Evolutionary conservation across 2,113 vertebrate genomes (phyloP).

Genomic region (Aspidoscelis tigris): DNA sequence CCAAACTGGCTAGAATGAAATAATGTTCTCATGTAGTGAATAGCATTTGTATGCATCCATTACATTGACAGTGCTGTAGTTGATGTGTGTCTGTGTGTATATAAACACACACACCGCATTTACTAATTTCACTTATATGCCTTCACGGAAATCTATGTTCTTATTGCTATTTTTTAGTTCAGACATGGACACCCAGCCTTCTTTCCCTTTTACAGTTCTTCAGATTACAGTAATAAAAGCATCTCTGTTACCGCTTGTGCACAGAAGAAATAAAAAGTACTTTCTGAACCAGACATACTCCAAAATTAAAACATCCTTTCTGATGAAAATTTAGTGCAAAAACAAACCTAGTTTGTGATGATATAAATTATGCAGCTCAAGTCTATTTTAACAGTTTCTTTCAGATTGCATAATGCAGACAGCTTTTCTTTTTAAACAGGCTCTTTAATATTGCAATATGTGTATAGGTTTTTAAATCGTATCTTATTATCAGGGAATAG

Average conservation of each 20-base stretch:
- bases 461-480: background rate
- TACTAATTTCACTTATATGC: background rate
- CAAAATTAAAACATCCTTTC: background rate
- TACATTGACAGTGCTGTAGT: background rate
- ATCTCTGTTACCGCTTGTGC: background rate
- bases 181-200: background rate
- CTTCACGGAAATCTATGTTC: background rate
- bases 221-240: background rate
- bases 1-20: too few species aligned
- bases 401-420: background rate
- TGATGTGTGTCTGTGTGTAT: background rate
- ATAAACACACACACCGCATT: background rate
- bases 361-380: slow-evolving; percentile 8
- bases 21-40: too few species aligned
- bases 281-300: background rate
- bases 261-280: background rate
- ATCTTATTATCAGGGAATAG: too few species aligned
- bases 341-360: background rate
- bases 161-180: background rate
- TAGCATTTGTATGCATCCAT: too few species aligned
- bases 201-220: background rate
- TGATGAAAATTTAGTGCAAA: background rate
- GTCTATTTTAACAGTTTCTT: background rate
- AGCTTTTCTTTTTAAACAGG: background rate
- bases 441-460: background rate